Conservation (phyloP, 2,888 invertebrate genomes). For the Pseudococcus viburni region DNA sequence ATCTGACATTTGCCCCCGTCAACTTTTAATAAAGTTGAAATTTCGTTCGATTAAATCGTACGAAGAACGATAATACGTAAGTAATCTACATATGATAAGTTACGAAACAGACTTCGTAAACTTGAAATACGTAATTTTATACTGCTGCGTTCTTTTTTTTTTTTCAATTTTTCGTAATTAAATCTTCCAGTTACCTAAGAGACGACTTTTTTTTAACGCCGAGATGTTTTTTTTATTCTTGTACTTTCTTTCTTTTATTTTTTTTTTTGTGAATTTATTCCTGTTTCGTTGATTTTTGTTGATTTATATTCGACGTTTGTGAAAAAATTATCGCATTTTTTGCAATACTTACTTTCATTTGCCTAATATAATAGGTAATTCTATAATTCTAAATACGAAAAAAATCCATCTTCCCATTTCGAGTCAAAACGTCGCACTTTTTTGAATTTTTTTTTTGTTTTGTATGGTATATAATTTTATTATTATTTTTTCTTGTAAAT, state of each 20-base stretch:
- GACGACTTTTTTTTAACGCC: background rate
- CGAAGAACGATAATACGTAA: background rate
- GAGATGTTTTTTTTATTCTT: background rate
- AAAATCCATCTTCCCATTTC: background rate
- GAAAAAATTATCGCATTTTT: background rate
- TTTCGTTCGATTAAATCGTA: background rate
- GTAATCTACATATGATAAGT: background rate
- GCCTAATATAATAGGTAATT: too few relatives aligned
- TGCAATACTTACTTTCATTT: background rate
- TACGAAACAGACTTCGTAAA: background rate
- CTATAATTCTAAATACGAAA: background rate
- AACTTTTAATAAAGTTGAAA: background rate
- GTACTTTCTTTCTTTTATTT: background rate
- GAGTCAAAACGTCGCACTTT: constrained; percentile 28
- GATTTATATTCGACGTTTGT: background rate
- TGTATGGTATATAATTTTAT: background rate
- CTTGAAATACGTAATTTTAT: constrained; percentile 22
- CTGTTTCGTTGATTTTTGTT: constrained; percentile 3
- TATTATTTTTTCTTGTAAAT: constrained; percentile 55
- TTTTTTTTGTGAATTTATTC: background rate
- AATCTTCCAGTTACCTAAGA: constrained; percentile 30
- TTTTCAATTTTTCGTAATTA: background rate
- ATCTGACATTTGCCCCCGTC: background rate
- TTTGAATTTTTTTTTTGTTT: constrained; percentile 30
- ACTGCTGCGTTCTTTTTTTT: background rate